These are phyloP conservation scores for Enteromius unitaeniatus DNA, from an alignment of 2,797 vertebrate species.

Conservation along the genomic window DNA sequence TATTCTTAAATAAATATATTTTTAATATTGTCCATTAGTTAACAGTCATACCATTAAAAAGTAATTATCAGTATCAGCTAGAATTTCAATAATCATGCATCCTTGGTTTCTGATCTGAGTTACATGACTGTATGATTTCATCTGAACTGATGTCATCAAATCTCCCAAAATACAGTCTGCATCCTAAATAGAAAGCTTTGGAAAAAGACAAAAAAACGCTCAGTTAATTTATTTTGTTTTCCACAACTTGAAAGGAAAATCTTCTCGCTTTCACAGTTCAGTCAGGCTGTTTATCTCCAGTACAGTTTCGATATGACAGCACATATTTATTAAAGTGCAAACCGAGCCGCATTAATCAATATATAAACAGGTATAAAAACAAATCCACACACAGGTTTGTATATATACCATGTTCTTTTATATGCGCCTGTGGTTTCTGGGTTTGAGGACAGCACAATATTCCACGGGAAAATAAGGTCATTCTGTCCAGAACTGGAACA, in stretches of 20 bases:
- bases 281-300: constrained; percentile 65
- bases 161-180: constrained; percentile 52
- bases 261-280: constrained; percentile 61
- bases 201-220: constrained; percentile 58
- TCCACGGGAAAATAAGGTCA: constrained; percentile 64
- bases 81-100: background rate
- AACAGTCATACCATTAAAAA: background rate
- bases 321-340: constrained; percentile 22
- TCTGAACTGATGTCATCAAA: constrained; percentile 50
- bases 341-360: constrained; percentile 4
- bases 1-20: background rate
- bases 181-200: constrained; percentile 59
- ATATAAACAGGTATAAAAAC: constrained; percentile 24
- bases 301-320: constrained; percentile 38
- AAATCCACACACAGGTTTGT: background rate
- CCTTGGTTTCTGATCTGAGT: background rate
- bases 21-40: background rate
- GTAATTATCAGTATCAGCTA: background rate
- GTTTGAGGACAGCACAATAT: constrained; percentile 57
- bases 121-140: background rate
- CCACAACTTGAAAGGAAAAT: constrained; percentile 55
- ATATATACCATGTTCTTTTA: constrained; percentile 46
- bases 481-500: constrained; percentile 54
- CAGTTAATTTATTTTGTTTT: constrained; percentile 64
- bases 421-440: constrained; percentile 53